These are phyloP conservation scores for Camponotus fellah DNA, from an alignment of 2,888 invertebrate genomes.

Conservation along the genomic window DNA sequence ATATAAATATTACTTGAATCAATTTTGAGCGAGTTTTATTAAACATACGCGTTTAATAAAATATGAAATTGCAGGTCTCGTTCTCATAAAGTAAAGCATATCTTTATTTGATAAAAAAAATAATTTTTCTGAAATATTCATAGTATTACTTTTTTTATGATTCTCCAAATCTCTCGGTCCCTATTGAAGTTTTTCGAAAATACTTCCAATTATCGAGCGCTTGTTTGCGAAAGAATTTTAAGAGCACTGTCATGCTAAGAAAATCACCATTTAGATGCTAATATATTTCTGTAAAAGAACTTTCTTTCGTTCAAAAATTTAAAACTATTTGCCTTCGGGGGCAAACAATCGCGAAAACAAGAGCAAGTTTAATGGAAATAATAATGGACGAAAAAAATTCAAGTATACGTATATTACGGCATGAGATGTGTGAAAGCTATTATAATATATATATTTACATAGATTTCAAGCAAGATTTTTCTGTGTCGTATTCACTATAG, in stretches of 20 bases:
- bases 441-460: constrained; percentile 20
- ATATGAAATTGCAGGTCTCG: background rate
- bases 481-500: constrained; percentile 3
- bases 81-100: constrained; percentile 5
- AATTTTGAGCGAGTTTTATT: background rate
- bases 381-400: background rate
- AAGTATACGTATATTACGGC: background rate
- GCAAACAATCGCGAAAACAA: constrained; percentile 19
- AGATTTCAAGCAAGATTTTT: background rate
- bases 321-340: background rate
- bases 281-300: constrained; percentile 5
- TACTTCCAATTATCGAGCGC: constrained; percentile 18
- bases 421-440: constrained; percentile 4
- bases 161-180: background rate
- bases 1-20: background rate
- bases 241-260: background rate
- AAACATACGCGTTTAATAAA: background rate
- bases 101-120: constrained; percentile 8
- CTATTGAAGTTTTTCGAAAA: background rate
- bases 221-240: background rate
- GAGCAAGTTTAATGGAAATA: constrained; percentile 28
- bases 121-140: constrained; percentile 5
- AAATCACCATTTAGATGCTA: background rate
- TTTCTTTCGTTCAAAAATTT: constrained; percentile 31
- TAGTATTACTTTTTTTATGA: background rate